These are phyloP conservation scores for Rugalucina vietnamica DNA, from an alignment of 2,888 invertebrate genomes.

Conservation along the genomic window DNA sequence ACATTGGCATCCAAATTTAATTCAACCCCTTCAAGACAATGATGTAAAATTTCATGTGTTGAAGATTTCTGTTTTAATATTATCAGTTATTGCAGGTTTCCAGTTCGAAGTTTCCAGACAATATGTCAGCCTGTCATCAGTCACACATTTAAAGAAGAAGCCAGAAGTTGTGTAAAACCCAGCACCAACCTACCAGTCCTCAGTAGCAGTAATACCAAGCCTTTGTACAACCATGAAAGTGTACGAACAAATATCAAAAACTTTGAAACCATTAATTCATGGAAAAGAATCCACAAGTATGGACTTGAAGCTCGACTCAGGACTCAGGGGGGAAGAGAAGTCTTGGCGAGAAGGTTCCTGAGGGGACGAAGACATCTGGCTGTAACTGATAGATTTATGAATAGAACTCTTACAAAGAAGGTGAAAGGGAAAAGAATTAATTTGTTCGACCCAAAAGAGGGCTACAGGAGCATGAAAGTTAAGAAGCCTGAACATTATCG, in stretches of 20 bases:
- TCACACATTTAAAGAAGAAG: not conserved
- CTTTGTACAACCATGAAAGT: not conserved
- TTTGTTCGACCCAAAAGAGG: conserved; percentile 42
- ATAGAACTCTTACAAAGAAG: conserved; percentile 40
- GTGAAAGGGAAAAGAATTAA: conserved; percentile 33
- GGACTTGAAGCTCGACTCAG: conserved; percentile 70
- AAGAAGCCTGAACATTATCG: conserved; percentile 38
- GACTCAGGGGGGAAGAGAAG: conserved; percentile 63
- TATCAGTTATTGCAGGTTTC: not conserved
- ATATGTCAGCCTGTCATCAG: not conserved
- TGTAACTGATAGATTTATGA: conserved; percentile 70
- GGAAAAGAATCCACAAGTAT: conserved; percentile 75
- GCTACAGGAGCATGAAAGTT: conserved; percentile 18
- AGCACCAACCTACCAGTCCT: not conserved
- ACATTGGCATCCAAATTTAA: too few relatives aligned
- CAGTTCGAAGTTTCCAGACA: not conserved
- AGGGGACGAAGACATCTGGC: conserved; percentile 68
- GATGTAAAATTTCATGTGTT: too few relatives aligned
- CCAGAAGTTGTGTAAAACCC: not conserved
- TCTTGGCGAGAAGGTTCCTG: conserved; percentile 70
- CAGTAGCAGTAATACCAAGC: not conserved
- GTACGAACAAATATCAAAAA: conserved; percentile 25
- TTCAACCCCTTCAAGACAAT: too few relatives aligned
- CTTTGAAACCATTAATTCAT: conserved; percentile 68
- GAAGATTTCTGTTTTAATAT: too few relatives aligned